Conservation (phyloP, 2,113 vertebrate genomes). For the Glaucidium brasilianum region DNA sequence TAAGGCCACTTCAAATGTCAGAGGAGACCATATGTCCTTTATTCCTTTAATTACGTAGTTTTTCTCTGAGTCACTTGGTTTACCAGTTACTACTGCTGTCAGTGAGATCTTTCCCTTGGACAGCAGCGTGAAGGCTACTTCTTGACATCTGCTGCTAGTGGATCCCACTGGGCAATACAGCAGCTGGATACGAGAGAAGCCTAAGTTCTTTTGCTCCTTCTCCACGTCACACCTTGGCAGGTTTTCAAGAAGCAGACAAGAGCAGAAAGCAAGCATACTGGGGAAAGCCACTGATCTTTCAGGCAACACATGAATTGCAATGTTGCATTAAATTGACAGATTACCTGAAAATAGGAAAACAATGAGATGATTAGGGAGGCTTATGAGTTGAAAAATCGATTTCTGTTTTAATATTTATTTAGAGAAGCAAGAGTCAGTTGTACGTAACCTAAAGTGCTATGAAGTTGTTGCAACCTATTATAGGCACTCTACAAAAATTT, state of each 20-base stretch:
- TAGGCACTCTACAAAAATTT: background rate
- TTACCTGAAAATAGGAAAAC: background rate
- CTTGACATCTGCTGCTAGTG: background rate
- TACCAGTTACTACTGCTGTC: background rate
- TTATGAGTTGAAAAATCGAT: background rate
- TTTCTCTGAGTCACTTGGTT: background rate
- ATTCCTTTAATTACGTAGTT: background rate
- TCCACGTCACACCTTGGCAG: background rate
- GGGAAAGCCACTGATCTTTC: background rate
- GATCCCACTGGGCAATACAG: background rate
- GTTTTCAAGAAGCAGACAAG: background rate
- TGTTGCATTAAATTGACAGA: background rate
- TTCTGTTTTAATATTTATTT: background rate
- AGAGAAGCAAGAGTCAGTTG: background rate
- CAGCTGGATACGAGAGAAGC: background rate
- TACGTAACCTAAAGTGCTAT: background rate
- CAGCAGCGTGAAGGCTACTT: background rate
- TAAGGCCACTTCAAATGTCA: background rate
- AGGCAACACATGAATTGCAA: background rate
- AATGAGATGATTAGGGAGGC: background rate
- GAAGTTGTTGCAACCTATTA: background rate
- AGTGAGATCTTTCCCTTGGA: background rate
- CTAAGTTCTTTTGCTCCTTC: background rate
- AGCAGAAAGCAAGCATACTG: background rate
- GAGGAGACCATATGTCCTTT: background rate